Percentiles rank a stretch among this genome's conserved stretches.
Evolutionary conservation across 1,140 invertebrate species (phyloP).

Genomic region (Papilio machaon): DNA sequence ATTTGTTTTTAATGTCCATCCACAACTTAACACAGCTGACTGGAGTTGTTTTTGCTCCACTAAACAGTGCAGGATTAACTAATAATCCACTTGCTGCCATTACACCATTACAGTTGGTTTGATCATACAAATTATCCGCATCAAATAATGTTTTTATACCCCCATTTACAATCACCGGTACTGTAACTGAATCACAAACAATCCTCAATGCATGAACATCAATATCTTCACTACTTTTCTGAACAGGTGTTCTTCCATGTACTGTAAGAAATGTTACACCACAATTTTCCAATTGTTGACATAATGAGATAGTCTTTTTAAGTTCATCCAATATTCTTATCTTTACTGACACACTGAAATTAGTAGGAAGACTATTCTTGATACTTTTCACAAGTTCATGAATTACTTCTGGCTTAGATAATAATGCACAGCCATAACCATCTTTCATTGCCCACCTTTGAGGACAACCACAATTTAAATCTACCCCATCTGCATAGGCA

Average conservation of each 20-base stretch:
- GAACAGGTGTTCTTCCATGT: constrained; percentile 93
- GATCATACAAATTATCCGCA: constrained; percentile 85
- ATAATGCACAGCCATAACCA: constrained; percentile 93
- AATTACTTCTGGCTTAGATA: constrained; percentile 92
- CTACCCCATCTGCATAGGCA: constrained; percentile 94
- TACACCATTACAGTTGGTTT: constrained; percentile 89
- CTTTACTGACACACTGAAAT: constrained; percentile 96
- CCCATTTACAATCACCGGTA: constrained; percentile 97
- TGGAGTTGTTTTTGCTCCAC: constrained; percentile 87
- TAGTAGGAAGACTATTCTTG: constrained; percentile 86
- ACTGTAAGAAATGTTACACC: constrained; percentile 94
- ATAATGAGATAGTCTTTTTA: constrained; percentile 82
- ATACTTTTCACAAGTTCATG: constrained; percentile 91
- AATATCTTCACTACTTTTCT: constrained; percentile 90
- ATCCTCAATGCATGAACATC: constrained; percentile 88
- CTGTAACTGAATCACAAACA: constrained; percentile 86
- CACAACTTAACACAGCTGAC: constrained; percentile 92
- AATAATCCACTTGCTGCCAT: constrained; percentile 96
- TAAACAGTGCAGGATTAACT: constrained; percentile 95
- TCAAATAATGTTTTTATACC: constrained; percentile 89
- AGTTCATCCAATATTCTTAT: constrained; percentile 87
- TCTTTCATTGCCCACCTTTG: constrained; percentile 97
- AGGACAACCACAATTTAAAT: constrained; percentile 98
- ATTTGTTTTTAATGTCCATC: constrained; percentile 87
- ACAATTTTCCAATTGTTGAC: constrained; percentile 90